Base-by-base conservation (phyloP, 1,140 invertebrate species). In the Cardiocondyla obscurior region DNA sequence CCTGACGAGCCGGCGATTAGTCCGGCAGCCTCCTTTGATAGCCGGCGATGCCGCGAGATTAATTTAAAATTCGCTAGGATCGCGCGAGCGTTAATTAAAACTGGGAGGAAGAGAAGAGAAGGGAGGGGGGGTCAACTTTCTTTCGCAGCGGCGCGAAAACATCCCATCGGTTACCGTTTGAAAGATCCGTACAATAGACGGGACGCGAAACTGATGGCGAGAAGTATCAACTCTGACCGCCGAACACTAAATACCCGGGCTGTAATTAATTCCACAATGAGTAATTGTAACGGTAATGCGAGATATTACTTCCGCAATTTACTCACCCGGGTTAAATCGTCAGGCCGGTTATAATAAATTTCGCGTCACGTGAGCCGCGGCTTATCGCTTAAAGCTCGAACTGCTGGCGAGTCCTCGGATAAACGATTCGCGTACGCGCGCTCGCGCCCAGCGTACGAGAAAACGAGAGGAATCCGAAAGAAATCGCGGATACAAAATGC, bases 291-390 rank as follows among this genome's bases (percentile, higher is more conserved):
- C 39, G 36, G n/a, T 64, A 33, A 74, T 33, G 28, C 39, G 49
- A n/a, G n/a, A 51, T 33, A 51, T 70, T 70, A 70, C 25, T 74
- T 60, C 25, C 39, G 51, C n/a, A 36, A 65, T 51, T 77, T 77
- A 39, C 49, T 77, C 33, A 12, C n/a, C 30, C 62, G 19, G 73
- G 4, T 49, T 28, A 36, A 28, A 39, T 42, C 42, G 51, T 39
- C 7, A 69, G n/a, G 30, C 25, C 25, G 12, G 33, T 39, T 36
- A 25, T 36, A 49, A 77, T 51, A 77, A 77, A 65, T 67, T 39
- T 22, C 5, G 44, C 30, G 58, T 65, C 57, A 33, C n/a, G 44
- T 14, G n/a, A 65, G 44, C 22, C 55, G n/a, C 44, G 44, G 72
- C 25, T 74, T 74, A 62, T 74, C 72, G 42, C 28, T 58, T 62